Base-by-base conservation (phyloP, 2,888 invertebrate genomes). In the Dynastes hyllus region DNA sequence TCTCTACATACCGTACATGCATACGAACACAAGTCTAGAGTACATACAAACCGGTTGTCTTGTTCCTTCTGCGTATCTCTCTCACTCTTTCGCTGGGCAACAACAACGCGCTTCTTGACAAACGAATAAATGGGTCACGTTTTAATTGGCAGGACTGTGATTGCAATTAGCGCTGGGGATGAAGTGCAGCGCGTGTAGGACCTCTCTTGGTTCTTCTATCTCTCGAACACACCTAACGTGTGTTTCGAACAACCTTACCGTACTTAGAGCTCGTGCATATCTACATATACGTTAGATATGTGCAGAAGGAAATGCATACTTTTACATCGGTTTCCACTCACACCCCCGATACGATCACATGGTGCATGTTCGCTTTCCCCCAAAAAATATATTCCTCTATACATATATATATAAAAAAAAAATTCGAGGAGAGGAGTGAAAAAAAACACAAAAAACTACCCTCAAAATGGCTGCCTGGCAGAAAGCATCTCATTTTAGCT, bases 391-490 rank as follows among this genome's bases (percentile, higher is more conserved):
- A 58, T 22, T 58, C 55, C 55, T 58, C 55, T 58, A 58, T 58
- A 58, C 63, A 32, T 63, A 63, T 32, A 63, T 32, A 22, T 29
- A 29, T 11, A 88, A 86, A 85, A 86, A 84, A 85, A 78, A 75
- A 78, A 80, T 75, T 70, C 37, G n/a, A 66, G 45, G 55, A 66
- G 16, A 22, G 71, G 61, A 9, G 76, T 16, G 87, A 92, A 87
- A 86, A 86, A 87, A 88, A 87, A 88, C 87, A 87, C 85, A 87
- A 88, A 91, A 92, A 92, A 92, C 92, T 92, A 92, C 92, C 92
- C 92, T 92, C 92, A 92, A 93, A 93, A 92, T 92, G 93, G 93
- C 93, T 92, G 92, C 92, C 92, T 91, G 87, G 89, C 89, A 89
- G 89, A 89, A 89, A 89, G 89, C 89, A 89, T 89, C 89, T 89